phyloP scores from a whole-genome alignment of 2,888 invertebrate genomes.

The Drosophila nr. perissopoda region DNA sequence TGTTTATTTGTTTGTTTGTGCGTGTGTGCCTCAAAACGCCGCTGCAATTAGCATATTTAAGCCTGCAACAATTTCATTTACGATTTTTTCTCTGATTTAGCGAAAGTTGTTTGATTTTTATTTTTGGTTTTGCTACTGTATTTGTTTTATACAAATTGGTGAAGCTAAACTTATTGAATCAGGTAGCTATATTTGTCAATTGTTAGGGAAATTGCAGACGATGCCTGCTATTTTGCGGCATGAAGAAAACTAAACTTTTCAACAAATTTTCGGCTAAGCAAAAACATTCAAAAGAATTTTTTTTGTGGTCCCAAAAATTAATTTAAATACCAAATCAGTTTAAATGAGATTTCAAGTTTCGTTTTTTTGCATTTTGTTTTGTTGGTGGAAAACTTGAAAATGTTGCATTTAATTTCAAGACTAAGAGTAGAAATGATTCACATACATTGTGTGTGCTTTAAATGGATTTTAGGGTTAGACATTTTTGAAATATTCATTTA shows the following conservation, averaged over 20 bases:
- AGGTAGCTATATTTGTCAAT: not conserved
- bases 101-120: constrained; percentile 29
- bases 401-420: constrained; percentile 9
- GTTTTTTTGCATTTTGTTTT: not conserved
- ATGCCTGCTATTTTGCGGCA: not conserved
- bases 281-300: not conserved
- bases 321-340: not conserved
- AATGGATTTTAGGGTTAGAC: not conserved
- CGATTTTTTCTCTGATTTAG: constrained; percentile 1
- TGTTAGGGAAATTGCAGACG: not conserved
- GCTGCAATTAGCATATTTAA: constrained; percentile 11
- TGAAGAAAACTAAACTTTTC: not conserved
- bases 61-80: not conserved
- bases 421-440: not conserved
- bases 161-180: not conserved
- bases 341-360: not conserved
- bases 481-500: not conserved
- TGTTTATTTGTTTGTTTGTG: constrained; percentile 25
- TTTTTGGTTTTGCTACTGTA: not conserved
- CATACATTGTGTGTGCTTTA: not conserved
- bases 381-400: constrained; percentile 5
- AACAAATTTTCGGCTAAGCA: not conserved
- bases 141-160: not conserved
- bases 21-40: constrained; percentile 15
- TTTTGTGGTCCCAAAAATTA: not conserved